Evolutionary conservation across 1,140 invertebrate genomes (phyloP).

Genomic region (Limonius californicus): DNA sequence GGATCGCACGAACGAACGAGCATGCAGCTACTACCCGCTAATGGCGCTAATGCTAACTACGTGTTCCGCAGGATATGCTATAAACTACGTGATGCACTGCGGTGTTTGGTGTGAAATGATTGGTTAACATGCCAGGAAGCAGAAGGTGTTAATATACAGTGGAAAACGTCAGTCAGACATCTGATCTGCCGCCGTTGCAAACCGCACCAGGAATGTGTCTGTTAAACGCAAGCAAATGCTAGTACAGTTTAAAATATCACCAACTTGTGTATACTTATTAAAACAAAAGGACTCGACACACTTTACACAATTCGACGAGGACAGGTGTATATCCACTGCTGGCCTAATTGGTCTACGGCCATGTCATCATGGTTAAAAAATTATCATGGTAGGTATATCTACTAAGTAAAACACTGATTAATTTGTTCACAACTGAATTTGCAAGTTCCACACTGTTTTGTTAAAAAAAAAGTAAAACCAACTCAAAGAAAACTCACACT

Average conservation of each 20-base stretch:
- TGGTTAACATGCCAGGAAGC: constrained; percentile 29
- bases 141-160: constrained; percentile 23
- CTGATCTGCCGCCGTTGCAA: background rate
- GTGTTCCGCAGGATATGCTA: constrained; percentile 28
- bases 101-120: constrained; percentile 25
- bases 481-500: constrained; percentile 15
- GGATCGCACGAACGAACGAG: constrained; percentile 26
- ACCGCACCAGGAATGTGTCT: constrained; percentile 17
- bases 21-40: constrained; percentile 33
- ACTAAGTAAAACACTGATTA: constrained; percentile 16
- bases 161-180: constrained; percentile 9
- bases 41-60: constrained; percentile 29
- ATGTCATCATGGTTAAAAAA: constrained; percentile 19
- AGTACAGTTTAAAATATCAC: constrained; percentile 43
- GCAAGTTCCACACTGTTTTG: background rate
- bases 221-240: constrained; percentile 32
- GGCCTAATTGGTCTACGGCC: constrained; percentile 27
- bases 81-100: constrained; percentile 28
- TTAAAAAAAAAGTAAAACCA: constrained; percentile 8
- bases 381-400: constrained; percentile 20
- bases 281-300: constrained; percentile 28
- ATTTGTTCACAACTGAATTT: background rate
- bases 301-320: constrained; percentile 25
- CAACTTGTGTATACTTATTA: constrained; percentile 36
- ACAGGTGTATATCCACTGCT: constrained; percentile 40